These are phyloP conservation scores for Hyperopisus bebe DNA, from an alignment of 2,113 vertebrate genomes.

Conservation along the genomic window DNA sequence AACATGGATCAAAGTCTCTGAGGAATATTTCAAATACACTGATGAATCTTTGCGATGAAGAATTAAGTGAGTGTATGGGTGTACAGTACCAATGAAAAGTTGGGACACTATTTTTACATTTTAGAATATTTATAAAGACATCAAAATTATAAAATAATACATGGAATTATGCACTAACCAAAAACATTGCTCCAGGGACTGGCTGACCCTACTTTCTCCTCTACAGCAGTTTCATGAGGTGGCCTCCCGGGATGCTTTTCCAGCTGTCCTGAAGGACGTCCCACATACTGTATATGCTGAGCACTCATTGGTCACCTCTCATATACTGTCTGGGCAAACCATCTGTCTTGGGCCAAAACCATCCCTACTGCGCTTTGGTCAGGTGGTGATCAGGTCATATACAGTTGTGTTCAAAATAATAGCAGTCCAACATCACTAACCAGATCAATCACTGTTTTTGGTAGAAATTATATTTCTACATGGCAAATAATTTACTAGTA, in stretches of 20 bases:
- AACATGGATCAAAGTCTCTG: too few relatives aligned
- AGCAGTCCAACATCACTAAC: too few relatives aligned
- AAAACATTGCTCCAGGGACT: neutral
- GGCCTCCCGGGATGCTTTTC: neutral
- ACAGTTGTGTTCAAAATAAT: too few relatives aligned
- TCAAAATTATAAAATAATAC: neutral
- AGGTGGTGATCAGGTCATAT: neutral
- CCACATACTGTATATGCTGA: neutral
- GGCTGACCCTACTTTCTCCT: too few relatives aligned
- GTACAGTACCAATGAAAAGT: too few relatives aligned
- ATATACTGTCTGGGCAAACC: neutral
- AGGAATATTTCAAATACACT: too few relatives aligned
- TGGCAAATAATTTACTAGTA: too few relatives aligned
- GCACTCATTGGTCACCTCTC: neutral
- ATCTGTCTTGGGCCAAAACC: neutral
- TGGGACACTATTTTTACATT: too few relatives aligned
- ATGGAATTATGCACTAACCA: neutral
- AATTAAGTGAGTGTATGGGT: too few relatives aligned
- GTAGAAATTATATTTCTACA: too few relatives aligned
- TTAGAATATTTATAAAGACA: neutral
- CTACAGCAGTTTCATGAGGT: neutral
- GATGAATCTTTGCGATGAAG: too few relatives aligned
- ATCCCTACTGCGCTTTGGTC: neutral
- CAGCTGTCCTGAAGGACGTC: neutral
- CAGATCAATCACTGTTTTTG: too few relatives aligned